Evolutionary conservation across 2,888 invertebrate species (phyloP).

Genomic region (Polydrusus tereticollis): DNA sequence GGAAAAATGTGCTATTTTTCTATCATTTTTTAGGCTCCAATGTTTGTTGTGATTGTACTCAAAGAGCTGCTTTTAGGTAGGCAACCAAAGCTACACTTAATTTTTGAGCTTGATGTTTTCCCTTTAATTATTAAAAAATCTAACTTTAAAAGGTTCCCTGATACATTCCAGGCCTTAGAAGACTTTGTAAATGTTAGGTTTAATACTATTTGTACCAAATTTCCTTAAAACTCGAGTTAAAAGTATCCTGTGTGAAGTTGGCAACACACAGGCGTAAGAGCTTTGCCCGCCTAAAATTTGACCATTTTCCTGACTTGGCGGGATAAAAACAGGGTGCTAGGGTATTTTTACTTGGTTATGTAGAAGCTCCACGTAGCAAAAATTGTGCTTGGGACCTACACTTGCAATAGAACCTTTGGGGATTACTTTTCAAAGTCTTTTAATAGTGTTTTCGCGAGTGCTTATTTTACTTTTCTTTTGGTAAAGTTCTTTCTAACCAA

Average conservation of each 20-base stretch:
- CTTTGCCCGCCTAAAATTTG: slow-evolving; percentile 52
- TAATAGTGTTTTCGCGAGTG: slow-evolving; percentile 23
- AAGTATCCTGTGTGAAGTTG: slow-evolving; percentile 46
- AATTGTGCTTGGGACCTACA: slow-evolving; percentile 41
- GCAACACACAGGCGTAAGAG: slow-evolving; percentile 40
- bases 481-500: slow-evolving; percentile 41
- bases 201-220: neutral
- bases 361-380: slow-evolving; percentile 56
- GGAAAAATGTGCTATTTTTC: slow-evolving; percentile 15
- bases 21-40: slow-evolving; percentile 17
- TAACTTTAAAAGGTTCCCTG: neutral
- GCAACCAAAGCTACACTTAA: slow-evolving; percentile 36
- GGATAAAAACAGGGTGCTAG: slow-evolving; percentile 54
- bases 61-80: slow-evolving; percentile 18
- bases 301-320: slow-evolving; percentile 53
- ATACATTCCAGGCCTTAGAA: neutral
- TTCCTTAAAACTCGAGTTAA: slow-evolving; percentile 20
- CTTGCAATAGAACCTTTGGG: slow-evolving; percentile 15
- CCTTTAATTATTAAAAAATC: slow-evolving; percentile 37
- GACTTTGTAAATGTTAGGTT: neutral
- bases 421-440: slow-evolving; percentile 13
- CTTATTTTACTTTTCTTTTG: slow-evolving; percentile 7
- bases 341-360: slow-evolving; percentile 56
- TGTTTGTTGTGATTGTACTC: slow-evolving; percentile 44
- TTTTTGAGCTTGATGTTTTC: slow-evolving; percentile 19